phyloP scores from a whole-genome alignment of 2,113 vertebrate species.

The Corapipo altera region DNA sequence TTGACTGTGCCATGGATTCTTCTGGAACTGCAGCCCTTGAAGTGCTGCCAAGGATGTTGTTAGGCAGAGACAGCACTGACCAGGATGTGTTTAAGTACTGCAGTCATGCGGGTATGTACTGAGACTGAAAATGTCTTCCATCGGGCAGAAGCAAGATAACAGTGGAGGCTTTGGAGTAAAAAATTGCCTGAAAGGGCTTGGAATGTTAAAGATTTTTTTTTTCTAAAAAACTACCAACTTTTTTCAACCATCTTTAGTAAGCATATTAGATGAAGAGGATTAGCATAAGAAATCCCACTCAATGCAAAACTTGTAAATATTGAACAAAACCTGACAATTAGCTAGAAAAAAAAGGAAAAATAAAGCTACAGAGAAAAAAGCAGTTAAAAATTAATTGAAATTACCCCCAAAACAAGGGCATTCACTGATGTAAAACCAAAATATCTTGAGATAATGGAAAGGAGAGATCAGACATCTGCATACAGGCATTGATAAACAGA shows the following conservation, averaged over 20 bases:
- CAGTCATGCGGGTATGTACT: fast-evolving
- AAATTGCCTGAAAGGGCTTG: background rate
- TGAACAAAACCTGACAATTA: slow-evolving; percentile 59
- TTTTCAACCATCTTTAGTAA: background rate
- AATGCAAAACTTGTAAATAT: slow-evolving; percentile 51
- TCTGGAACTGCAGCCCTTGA: background rate
- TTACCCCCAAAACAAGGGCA: background rate
- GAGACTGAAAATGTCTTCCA: background rate
- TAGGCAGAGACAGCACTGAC: background rate
- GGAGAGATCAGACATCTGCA: background rate
- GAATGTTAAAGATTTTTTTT: background rate
- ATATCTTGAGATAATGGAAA: background rate
- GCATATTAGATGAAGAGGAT: slow-evolving; percentile 57
- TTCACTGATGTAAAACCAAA: background rate
- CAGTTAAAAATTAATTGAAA: slow-evolving; percentile 51
- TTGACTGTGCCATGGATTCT: background rate
- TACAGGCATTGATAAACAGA: background rate
- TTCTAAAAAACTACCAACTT: background rate
- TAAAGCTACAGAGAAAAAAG: slow-evolving; percentile 4
- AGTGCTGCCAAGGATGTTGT: background rate
- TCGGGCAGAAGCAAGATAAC: background rate
- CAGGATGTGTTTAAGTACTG: background rate
- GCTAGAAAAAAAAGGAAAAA: slow-evolving; percentile 5
- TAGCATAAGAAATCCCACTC: slow-evolving; percentile 43
- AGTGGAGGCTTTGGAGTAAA: background rate